Base-by-base conservation (phyloP, 2,113 vertebrate species). In the Candoia aspera region DNA sequence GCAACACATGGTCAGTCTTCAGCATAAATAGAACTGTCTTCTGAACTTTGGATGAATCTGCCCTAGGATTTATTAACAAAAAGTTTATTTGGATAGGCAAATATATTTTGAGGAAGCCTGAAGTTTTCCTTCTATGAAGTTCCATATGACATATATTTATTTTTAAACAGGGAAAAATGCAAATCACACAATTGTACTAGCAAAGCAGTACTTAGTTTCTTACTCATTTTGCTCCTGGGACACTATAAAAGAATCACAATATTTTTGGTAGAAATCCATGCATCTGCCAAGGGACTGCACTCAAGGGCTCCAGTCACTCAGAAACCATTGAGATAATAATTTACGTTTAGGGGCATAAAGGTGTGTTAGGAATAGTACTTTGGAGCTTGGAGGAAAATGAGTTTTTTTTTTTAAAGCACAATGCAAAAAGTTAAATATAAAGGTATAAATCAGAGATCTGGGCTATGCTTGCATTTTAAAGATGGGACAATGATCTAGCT, bases 31-130 rank as follows among this genome's bases (percentile, higher is more conserved):
- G 10, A 1, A 0, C 37, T 83, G 4, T 29, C 23, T 58, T 89
- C 79, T 94, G 60, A 94, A 91, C 24, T 58, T 90, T n/a, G 33
- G 42, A 64, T 88, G 84, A 88, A 94, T 58, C 0, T 12, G 23
- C 4, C 29, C 46, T 33, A 54, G 37, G 79, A 85, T 84, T 89
- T 59, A 85, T 89, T 89, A 54, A 26, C 55, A 33, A 59, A 64
- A 33, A 19, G 9, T 85, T 89, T 68, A 92, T 92, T 57, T 85
- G 79, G 58, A 89, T 62, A 37, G 59, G 55, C 42, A 62, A 84
- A 62, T 84, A 8, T 84, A 88, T 84, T 92, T 86, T 64, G 90
- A 88, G 86, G 6, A 88, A 21, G 37, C 17, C 33, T 87, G 21
- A 3, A 10, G 46, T 26, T 91, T 91, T 42, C 49, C 33, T 79